Conservation (phyloP, 2,797 vertebrate species). For the Emydoidea blandingii region DNA sequence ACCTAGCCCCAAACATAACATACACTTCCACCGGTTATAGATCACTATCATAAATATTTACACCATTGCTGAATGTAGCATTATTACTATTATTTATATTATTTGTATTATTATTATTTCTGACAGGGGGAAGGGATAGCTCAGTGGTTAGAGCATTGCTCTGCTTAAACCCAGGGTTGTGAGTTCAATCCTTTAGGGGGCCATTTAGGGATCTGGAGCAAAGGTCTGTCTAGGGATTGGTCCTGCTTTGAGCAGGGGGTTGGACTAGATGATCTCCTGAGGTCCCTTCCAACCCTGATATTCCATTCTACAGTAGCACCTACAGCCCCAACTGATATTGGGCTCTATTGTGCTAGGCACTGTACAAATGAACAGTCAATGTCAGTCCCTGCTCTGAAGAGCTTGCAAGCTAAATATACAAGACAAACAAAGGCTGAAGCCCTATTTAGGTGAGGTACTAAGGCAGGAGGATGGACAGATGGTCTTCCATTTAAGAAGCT, state of each 20-base stretch:
- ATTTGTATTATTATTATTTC: no score
- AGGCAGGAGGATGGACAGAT: not conserved
- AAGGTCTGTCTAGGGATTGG: no score
- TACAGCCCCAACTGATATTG: fast-evolving
- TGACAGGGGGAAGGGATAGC: no score
- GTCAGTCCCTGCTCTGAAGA: fast-evolving
- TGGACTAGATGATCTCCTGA: no score
- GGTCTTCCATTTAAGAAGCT: slow-evolving; percentile 8
- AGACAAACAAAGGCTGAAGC: not conserved
- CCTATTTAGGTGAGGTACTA: not conserved
- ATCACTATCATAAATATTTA: slow-evolving; percentile 41
- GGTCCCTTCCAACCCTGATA: no score
- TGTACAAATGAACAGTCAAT: not conserved
- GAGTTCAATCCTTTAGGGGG: no score
- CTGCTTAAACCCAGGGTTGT: no score
- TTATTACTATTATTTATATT: slow-evolving; percentile 33
- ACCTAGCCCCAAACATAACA: fast-evolving
- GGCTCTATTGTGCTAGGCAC: not conserved
- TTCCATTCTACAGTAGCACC: not conserved
- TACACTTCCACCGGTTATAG: not conserved
- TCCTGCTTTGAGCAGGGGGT: no score
- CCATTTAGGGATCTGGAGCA: no score
- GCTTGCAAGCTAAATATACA: not conserved
- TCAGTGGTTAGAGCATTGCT: no score
- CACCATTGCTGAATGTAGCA: fast-evolving